Evolutionary conservation across 2,113 vertebrate species (phyloP), one percentile per base, ranked within the genome.

Genomic region (Electrona antarctica): DNA sequence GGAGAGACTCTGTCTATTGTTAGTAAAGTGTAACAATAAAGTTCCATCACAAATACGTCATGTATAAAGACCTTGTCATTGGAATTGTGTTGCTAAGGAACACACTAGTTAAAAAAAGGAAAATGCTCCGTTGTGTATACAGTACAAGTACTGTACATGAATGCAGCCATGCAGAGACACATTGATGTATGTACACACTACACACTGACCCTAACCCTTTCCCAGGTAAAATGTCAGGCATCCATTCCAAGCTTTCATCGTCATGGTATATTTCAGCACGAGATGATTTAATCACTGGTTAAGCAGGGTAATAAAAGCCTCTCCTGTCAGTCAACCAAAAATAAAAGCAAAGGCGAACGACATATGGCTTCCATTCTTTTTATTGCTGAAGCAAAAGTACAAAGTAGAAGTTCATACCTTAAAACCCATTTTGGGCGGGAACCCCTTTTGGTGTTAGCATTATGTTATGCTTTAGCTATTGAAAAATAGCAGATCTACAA

Each of bases 361-460:
- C 11, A 50, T 33, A 47, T 3, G 12, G 3, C 33, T 64, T 28
- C 60, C n/a, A 57, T 11, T 11, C n/a, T 73, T 70, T 70, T 96
- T 95, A 95, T 96, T 97, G 94, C 94, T 93, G 87, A 92, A 93
- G 93, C 92, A 90, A 88, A 90, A 88, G 86, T 92, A 87, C 92
- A 87, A 94, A 92, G 86, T 93, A 85, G 91, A 82, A 84, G 76
- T 83, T 91, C 70, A 87, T n/a, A n/a, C n/a, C n/a, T n/a, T n/a
- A n/a, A n/a, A n/a, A n/a, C n/a, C n/a, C n/a, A n/a, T n/a, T n/a
- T n/a, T n/a, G n/a, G n/a, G n/a, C n/a, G n/a, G n/a, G n/a, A n/a
- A n/a, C n/a, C n/a, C n/a, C n/a, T n/a, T n/a, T n/a, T n/a, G n/a
- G n/a, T n/a, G n/a, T n/a, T n/a, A n/a, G n/a, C n/a, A n/a, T n/a